Evolutionary conservation across 2,113 vertebrate genomes (phyloP).

Genomic region (Naja naja): DNA sequence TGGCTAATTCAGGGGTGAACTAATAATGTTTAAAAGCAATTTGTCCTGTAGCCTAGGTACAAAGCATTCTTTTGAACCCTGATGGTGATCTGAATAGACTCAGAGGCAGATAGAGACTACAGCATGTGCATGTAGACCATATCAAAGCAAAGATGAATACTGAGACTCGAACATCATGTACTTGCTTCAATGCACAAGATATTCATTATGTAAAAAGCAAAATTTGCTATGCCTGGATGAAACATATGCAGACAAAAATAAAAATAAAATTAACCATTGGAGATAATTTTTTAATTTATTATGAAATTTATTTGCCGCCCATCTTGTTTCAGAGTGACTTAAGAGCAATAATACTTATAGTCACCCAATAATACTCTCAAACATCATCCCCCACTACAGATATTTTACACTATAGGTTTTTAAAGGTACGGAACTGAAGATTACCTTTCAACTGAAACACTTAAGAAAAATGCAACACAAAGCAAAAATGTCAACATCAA

Average conservation of each 20-base stretch:
- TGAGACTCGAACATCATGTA: background rate
- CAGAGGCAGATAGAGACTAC: background rate
- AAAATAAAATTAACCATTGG: background rate
- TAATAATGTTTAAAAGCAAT: background rate
- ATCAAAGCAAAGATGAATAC: background rate
- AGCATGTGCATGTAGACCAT: background rate
- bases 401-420: background rate
- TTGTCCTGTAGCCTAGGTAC: background rate
- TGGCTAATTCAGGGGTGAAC: background rate
- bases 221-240: background rate
- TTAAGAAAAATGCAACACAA: background rate
- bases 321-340: background rate
- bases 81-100: background rate
- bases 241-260: background rate
- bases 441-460: background rate
- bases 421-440: background rate
- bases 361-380: background rate
- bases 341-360: background rate
- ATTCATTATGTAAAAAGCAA: background rate
- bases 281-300: background rate
- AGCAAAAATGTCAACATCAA: background rate
- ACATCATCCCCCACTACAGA: background rate
- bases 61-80: background rate
- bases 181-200: background rate
- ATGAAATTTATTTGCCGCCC: background rate